Evolutionary conservation across 2,797 vertebrate genomes (phyloP), one percentile per base, ranked within the genome.

Genomic region (Phrynocephalus guinanensis): DNA sequence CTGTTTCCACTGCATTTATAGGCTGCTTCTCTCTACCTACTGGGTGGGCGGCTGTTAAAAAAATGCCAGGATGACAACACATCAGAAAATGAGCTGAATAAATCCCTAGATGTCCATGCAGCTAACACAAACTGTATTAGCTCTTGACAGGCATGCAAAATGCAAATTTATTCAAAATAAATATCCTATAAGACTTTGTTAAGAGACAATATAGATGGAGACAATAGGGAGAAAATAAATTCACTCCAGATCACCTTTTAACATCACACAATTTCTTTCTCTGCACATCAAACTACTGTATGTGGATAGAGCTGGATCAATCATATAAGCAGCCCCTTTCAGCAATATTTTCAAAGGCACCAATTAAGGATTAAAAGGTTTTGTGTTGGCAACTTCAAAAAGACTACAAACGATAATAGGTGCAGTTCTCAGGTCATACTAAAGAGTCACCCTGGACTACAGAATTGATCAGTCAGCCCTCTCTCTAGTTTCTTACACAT

Each of bases 1-100:
- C 60, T 82, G 90, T 88, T 88, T 84, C 8, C 66, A 79, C 1
- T 79, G 30, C 68, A 79, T 79, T 93, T 80, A 5, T 7, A 3
- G 18, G 5, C 71, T 90, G 85, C 67, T 3, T 44, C 3, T 90
- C 33, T 82, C n/a, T 86, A n/a, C 5, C 52, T 88, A 24, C 76
- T 60, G 33, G 70, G 88, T 22, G 44, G 38, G 44, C 22, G 24
- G 26, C 33, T 87, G 24, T 16, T 9, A 81, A 76, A 81, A 85
- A 84, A 1, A 0, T 88, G 83, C 80, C 71, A 82, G 85, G 86
- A 68, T 81, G 52, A 79, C 52, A 88, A 68, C 48, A 79, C 52
- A 79, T 20, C 52, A 73, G 76, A 93, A 73, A 16, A 73, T 86
- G 85, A 87, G 44, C 24, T 11, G 3, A 22, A 73, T 71, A 91